These are phyloP conservation scores for Chelon auratus DNA, from an alignment of 2,797 vertebrate species.

Conservation along the genomic window DNA sequence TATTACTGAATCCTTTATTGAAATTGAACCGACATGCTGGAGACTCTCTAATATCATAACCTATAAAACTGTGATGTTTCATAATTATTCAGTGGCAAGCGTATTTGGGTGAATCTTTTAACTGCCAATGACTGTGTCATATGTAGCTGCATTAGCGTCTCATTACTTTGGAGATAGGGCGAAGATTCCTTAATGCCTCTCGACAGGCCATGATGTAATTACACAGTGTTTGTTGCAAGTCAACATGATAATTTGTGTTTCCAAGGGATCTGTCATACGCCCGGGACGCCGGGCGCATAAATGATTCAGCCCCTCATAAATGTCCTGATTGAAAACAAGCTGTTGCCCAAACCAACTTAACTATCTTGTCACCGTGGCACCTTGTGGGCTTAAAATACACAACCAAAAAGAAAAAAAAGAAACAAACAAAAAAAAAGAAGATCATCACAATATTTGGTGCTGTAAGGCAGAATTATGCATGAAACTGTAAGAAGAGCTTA, in stretches of 20 bases:
- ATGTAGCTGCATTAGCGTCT: conserved; percentile 79
- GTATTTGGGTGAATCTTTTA: conserved; percentile 69
- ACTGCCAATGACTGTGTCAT: conserved; percentile 74
- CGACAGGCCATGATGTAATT: conserved; percentile 83
- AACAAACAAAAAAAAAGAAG: conserved; percentile 40
- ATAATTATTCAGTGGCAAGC: conserved; percentile 63
- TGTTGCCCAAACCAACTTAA: conserved; percentile 69
- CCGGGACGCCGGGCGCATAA: conserved; percentile 75
- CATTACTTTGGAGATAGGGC: conserved; percentile 78
- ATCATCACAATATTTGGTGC: conserved; percentile 56
- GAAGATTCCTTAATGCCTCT: conserved; percentile 80
- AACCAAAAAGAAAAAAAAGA: conserved; percentile 2
- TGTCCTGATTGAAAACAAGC: conserved; percentile 81
- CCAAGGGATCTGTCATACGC: conserved; percentile 78
- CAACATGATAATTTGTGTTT: conserved; percentile 84
- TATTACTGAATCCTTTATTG: conserved; percentile 69
- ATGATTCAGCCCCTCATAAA: conserved; percentile 80
- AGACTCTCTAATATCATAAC: conserved; percentile 59
- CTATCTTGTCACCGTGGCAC: conserved; percentile 56
- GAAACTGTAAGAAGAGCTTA: conserved; percentile 76
- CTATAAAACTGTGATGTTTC: conserved; percentile 66
- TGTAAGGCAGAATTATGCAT: conserved; percentile 78
- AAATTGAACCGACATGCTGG: conserved; percentile 60
- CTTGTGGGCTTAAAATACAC: conserved; percentile 56
- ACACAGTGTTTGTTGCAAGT: conserved; percentile 82